Percentiles rank a stretch among this genome's conserved stretches.
Evolutionary conservation across 2,113 vertebrate genomes (phyloP).

Genomic region (Psophia crepitans): DNA sequence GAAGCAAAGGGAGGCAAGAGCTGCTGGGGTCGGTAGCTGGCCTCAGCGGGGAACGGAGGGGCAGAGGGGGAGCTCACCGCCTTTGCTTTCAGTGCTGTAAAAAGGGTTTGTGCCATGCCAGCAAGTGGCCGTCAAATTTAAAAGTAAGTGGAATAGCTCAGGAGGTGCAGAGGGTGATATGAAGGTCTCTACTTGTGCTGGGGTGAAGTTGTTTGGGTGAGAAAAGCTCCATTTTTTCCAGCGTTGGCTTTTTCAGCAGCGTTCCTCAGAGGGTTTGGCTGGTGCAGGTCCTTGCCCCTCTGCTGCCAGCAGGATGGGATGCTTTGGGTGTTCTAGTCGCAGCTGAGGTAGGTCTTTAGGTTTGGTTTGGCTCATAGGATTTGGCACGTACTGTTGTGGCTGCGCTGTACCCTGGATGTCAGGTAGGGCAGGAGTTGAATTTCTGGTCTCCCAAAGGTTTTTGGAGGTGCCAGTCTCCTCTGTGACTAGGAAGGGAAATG

Average conservation of each 20-base stretch:
- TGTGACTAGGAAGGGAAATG: neutral
- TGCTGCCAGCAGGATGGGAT: neutral
- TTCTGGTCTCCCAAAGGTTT: neutral
- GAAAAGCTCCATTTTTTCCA: neutral
- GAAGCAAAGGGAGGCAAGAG: neutral
- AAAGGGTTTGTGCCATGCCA: neutral
- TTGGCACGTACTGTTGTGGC: neutral
- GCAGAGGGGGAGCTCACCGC: neutral
- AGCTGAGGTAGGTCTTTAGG: neutral
- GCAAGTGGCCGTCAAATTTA: neutral
- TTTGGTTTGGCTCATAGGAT: neutral
- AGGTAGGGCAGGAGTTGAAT: neutral
- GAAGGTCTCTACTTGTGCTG: neutral
- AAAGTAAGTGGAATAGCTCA: neutral
- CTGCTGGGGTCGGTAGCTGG: accelerated
- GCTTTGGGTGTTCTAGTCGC: accelerated
- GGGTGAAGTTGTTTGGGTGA: neutral
- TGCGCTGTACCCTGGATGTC: neutral
- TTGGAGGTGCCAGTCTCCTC: neutral
- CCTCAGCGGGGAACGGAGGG: accelerated
- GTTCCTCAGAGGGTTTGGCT: accelerated
- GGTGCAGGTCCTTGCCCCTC: too few relatives aligned
- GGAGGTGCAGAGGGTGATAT: neutral
- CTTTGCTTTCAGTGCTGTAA: neutral
- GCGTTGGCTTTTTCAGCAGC: accelerated